phyloP scores from a whole-genome alignment of 1,140 invertebrate species.

The Drosophila santomea region DNA sequence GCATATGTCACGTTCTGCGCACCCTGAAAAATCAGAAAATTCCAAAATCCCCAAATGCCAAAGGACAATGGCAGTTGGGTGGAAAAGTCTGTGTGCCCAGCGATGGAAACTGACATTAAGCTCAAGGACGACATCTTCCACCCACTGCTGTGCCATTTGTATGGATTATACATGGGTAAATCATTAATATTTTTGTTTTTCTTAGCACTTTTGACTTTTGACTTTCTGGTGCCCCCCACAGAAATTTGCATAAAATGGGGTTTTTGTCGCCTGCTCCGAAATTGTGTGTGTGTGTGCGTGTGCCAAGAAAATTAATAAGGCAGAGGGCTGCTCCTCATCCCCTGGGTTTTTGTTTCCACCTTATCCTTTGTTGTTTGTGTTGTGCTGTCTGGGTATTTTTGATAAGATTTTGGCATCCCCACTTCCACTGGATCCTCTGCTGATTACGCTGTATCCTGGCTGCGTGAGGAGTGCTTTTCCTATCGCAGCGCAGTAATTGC shows the following conservation, averaged over 20 bases:
- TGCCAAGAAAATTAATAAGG: conserved; percentile 68
- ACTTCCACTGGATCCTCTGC: background rate
- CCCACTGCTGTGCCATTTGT: conserved; percentile 59
- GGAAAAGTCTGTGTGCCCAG: conserved; percentile 45
- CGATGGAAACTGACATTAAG: conserved; percentile 57
- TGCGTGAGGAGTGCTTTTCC: conserved; percentile 18
- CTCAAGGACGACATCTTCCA: conserved; percentile 35
- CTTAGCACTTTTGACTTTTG: conserved; percentile 47
- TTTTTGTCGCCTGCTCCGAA: conserved; percentile 40
- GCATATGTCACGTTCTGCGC: conserved; percentile 55
- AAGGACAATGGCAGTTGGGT: conserved; percentile 39
- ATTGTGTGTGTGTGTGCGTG: conserved; percentile 4
- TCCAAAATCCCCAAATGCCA: conserved; percentile 17
- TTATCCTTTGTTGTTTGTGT: conserved; percentile 27
- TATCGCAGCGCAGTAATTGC: background rate
- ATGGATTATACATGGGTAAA: conserved; percentile 75
- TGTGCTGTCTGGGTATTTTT: conserved; percentile 33
- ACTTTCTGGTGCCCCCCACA: conserved; percentile 45
- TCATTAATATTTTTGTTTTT: conserved; percentile 81
- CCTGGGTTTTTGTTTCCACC: background rate
- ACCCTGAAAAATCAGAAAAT: conserved; percentile 7
- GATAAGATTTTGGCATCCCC: conserved; percentile 39
- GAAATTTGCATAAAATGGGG: conserved; percentile 73
- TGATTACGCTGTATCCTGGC: conserved; percentile 18
- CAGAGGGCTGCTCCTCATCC: conserved; percentile 1